phyloP scores from a whole-genome alignment of 2,888 invertebrate species.

The Ophioninae sp. region DNA sequence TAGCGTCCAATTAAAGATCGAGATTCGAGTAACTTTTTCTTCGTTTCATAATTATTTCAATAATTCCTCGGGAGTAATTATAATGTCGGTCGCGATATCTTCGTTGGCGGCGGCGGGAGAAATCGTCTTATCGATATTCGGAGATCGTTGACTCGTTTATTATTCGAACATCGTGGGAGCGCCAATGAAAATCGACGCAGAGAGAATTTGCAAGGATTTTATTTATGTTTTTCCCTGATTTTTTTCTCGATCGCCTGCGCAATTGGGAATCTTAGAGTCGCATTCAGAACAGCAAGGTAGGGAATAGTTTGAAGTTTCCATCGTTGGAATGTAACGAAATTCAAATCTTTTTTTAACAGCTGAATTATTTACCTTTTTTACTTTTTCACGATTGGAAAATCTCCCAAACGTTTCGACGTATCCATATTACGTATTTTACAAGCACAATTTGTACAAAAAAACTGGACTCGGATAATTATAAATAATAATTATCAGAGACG shows the following conservation, averaged over 20 bases:
- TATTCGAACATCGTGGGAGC: slow-evolving; percentile 14
- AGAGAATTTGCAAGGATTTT: slow-evolving; percentile 13
- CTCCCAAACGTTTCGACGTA: too few relatives aligned
- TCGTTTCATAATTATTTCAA: slow-evolving; percentile 5
- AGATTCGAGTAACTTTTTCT: slow-evolving; percentile 6
- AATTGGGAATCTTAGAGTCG: too few relatives aligned
- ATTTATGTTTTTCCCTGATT: background rate
- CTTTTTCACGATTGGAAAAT: too few relatives aligned
- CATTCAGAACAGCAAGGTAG: too few relatives aligned
- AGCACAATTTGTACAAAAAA: too few relatives aligned
- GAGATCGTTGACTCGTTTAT: slow-evolving; percentile 32
- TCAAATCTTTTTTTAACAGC: too few relatives aligned
- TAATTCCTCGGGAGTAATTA: slow-evolving; percentile 37
- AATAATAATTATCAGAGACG: too few relatives aligned
- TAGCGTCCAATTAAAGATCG: slow-evolving; percentile 54
- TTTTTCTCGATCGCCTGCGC: background rate
- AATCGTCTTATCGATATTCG: slow-evolving; percentile 28
- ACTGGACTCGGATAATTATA: too few relatives aligned
- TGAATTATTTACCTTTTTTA: too few relatives aligned
- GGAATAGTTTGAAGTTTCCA: too few relatives aligned
- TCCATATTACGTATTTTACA: too few relatives aligned
- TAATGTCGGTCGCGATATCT: slow-evolving; percentile 31
- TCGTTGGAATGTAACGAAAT: too few relatives aligned
- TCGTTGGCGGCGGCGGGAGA: slow-evolving; percentile 32
- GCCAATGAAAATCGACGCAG: slow-evolving; percentile 8